Evolutionary conservation across 2,797 vertebrate genomes (phyloP).

Genomic region (Chanos chanos): DNA sequence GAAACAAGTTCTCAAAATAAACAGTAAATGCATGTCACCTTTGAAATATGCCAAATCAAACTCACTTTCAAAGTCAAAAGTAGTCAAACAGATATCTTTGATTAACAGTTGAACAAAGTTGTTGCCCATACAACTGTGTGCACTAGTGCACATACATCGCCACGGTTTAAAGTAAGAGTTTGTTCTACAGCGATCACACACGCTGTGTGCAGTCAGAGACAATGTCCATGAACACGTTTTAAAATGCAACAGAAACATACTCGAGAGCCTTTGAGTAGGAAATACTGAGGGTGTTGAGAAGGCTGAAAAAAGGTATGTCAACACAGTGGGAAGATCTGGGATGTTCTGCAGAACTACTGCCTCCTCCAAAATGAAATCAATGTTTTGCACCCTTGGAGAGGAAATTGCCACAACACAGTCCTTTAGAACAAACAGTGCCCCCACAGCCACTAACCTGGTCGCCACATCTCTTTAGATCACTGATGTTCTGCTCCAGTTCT

Average conservation of each 20-base stretch:
- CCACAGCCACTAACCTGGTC: too few species aligned
- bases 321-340: neutral
- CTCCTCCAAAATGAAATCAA: neutral
- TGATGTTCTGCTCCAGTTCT: too few species aligned
- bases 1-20: neutral
- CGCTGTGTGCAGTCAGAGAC: too few species aligned
- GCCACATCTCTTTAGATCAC: too few species aligned
- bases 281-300: conserved; percentile 8
- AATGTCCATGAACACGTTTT: conserved; percentile 4
- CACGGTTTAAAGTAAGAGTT: neutral
- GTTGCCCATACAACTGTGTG: neutral
- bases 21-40: neutral
- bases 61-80: neutral
- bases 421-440: too few species aligned
- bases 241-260: conserved; percentile 11
- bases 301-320: neutral
- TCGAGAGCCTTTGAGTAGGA: conserved; percentile 10
- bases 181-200: conserved; percentile 10
- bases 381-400: neutral
- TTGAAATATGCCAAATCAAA: neutral
- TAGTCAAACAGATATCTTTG: neutral
- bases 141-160: neutral
- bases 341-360: neutral
- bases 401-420: too few species aligned
- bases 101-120: too few species aligned